A percentile compares a stretch with the other conserved stretches of the same genome.
Evolutionary conservation across 2,797 vertebrate genomes (phyloP).

Genomic region (Pangasius mekongensis): DNA sequence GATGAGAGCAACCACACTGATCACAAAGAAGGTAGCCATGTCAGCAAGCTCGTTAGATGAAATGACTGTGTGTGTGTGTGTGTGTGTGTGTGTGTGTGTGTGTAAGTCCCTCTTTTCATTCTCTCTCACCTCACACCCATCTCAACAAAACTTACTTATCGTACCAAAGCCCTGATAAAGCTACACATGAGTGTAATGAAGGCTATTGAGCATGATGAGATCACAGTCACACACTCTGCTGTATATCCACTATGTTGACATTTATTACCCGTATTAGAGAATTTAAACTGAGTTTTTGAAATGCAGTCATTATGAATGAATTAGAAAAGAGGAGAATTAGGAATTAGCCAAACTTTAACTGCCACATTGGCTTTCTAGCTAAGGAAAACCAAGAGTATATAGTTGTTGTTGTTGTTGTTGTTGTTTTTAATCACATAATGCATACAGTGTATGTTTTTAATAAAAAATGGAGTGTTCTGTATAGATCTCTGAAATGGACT

Average conservation of each 20-base stretch:
- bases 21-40: slow-evolving; percentile 84
- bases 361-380: neutral
- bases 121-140: neutral
- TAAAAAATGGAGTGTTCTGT: neutral
- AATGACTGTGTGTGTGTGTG: slow-evolving; percentile 43
- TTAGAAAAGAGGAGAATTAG: neutral
- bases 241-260: neutral
- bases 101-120: slow-evolving; percentile 8
- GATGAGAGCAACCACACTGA: slow-evolving; percentile 72
- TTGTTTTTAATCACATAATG: neutral
- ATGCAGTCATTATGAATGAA: neutral
- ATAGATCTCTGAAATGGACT: neutral
- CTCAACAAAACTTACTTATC: neutral
- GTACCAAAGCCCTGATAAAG: neutral
- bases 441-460: neutral
- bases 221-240: neutral
- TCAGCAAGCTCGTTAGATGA: slow-evolving; percentile 78
- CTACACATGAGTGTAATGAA: neutral
- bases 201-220: slow-evolving; percentile 4
- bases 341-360: neutral
- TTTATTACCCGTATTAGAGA: neutral
- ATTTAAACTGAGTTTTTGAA: neutral
- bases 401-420: no score
- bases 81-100: slow-evolving; percentile 16
- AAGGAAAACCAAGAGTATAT: neutral